Evolutionary conservation across 2,888 invertebrate species (phyloP).

Genomic region (Clepsis dumicolana): DNA sequence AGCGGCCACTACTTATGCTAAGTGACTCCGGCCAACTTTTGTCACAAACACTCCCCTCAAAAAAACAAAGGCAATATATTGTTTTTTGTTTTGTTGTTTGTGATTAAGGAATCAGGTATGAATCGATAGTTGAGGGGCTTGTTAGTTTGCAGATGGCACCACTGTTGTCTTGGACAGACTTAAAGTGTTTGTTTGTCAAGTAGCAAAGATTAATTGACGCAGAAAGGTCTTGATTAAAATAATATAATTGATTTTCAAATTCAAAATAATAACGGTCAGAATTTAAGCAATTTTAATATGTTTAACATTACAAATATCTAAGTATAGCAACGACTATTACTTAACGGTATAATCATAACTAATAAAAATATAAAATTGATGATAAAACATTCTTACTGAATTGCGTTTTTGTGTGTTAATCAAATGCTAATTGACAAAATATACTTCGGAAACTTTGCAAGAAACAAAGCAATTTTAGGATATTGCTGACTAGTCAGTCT

Average conservation of each 20-base stretch:
- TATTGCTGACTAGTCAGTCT: too few relatives aligned
- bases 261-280: too few relatives aligned
- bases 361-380: too few relatives aligned
- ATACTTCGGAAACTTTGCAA: too few relatives aligned
- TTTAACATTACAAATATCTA: too few relatives aligned
- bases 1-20: slow-evolving; percentile 72
- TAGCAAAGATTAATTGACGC: slow-evolving; percentile 3
- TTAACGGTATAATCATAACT: too few relatives aligned
- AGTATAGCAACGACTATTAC: too few relatives aligned
- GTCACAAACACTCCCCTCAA: slow-evolving; percentile 36
- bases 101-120: slow-evolving; percentile 34
- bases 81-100: slow-evolving; percentile 33
- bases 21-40: slow-evolving; percentile 61
- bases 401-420: too few relatives aligned
- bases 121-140: slow-evolving; percentile 29
- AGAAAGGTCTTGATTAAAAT: background rate
- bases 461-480: too few relatives aligned
- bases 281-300: too few relatives aligned
- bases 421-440: too few relatives aligned
- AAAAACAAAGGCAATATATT: slow-evolving; percentile 43
- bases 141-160: slow-evolving; percentile 41
- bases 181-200: slow-evolving; percentile 36
- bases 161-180: slow-evolving; percentile 39
- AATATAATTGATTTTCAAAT: background rate
- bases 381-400: too few relatives aligned